phyloP scores from a whole-genome alignment of 2,797 vertebrate genomes.

The Enteromius mattozi region DNA sequence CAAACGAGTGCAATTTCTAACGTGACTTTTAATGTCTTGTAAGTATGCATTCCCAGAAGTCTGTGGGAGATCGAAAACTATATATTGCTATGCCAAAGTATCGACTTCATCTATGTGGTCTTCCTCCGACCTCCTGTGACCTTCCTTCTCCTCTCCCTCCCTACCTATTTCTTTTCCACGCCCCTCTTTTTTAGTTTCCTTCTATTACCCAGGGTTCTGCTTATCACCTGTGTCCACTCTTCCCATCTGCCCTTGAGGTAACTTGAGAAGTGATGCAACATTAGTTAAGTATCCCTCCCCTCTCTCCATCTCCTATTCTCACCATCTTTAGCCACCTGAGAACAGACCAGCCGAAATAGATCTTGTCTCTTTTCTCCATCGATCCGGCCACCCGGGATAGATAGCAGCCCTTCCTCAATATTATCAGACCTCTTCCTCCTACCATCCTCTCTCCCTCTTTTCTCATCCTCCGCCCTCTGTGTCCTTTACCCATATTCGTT shows the following conservation, averaged over 20 bases:
- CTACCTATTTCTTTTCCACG: slow-evolving; percentile 23
- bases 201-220: slow-evolving; percentile 21
- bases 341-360: slow-evolving; percentile 52
- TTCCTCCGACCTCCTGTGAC: slow-evolving; percentile 25
- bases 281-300: slow-evolving; percentile 49
- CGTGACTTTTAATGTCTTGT: background rate
- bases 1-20: slow-evolving; percentile 9
- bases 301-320: slow-evolving; percentile 1
- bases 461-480: slow-evolving; percentile 4
- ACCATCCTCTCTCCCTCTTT: background rate
- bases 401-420: slow-evolving; percentile 50
- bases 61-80: background rate
- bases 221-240: slow-evolving; percentile 39
- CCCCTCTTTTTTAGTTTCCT: slow-evolving; percentile 24
- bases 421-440: slow-evolving; percentile 36
- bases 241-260: slow-evolving; percentile 57
- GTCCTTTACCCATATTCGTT: slow-evolving; percentile 1
- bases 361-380: slow-evolving; percentile 57
- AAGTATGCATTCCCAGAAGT: slow-evolving; percentile 23
- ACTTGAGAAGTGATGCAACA: slow-evolving; percentile 54
- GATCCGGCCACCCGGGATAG: slow-evolving; percentile 46
- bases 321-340: slow-evolving; percentile 47
- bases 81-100: slow-evolving; percentile 8
- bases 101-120: slow-evolving; percentile 16
- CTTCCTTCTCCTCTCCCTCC: slow-evolving; percentile 33